Percentiles rank a stretch among this genome's conserved stretches.
Evolutionary conservation across 2,797 vertebrate species (phyloP).

Genomic region (Denticeps clupeoides): DNA sequence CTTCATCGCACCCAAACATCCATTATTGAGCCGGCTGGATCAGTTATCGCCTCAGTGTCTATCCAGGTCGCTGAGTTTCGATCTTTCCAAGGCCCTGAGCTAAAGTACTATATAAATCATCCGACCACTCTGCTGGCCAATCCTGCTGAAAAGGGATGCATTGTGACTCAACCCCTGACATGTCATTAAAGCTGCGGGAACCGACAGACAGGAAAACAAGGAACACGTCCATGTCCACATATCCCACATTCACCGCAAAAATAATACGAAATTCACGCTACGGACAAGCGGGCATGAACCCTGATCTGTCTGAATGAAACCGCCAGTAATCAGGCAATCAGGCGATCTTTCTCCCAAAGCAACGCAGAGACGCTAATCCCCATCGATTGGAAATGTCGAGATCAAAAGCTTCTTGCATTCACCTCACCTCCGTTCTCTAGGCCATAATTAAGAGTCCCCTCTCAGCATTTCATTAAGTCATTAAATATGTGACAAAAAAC

Average conservation of each 20-base stretch:
- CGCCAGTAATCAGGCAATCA: constrained; percentile 13
- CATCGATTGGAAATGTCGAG: constrained; percentile 53
- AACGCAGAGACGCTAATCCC: constrained; percentile 48
- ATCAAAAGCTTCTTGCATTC: constrained; percentile 56
- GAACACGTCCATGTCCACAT: too few species aligned
- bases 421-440: constrained; percentile 32
- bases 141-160: too few species aligned
- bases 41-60: constrained; percentile 10
- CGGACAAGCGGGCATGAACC: too few species aligned
- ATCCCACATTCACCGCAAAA: too few species aligned
- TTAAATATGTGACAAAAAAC: constrained; percentile 18
- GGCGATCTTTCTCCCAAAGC: not conserved
- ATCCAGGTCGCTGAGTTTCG: constrained; percentile 9
- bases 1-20: constrained; percentile 12
- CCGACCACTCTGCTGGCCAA: too few species aligned
- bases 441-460: constrained; percentile 20
- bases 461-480: constrained; percentile 31
- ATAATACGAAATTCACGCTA: too few species aligned
- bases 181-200: too few species aligned
- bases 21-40: constrained; percentile 31
- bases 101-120: too few species aligned
- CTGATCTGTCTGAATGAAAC: too few species aligned
- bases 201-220: too few species aligned
- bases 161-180: too few species aligned
- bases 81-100: constrained; percentile 2